phyloP scores from a whole-genome alignment of 2,888 invertebrate species.

The Acronicta alni region DNA sequence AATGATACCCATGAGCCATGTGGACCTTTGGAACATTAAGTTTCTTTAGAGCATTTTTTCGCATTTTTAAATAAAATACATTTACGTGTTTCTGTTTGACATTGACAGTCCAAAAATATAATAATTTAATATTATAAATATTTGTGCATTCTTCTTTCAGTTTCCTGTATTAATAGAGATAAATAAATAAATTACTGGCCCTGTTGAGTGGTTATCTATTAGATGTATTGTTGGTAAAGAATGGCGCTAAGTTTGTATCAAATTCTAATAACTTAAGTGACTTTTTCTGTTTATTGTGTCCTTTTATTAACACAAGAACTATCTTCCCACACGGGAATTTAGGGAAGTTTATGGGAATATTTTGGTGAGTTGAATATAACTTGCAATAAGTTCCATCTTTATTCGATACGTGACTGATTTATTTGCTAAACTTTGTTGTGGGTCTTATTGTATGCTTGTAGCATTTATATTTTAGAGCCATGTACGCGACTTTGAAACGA shows the following conservation, averaged over 20 bases:
- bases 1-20: too few species aligned
- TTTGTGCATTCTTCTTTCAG: too few species aligned
- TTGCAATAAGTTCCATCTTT: constrained; percentile 41
- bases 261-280: constrained; percentile 13
- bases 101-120: too few species aligned
- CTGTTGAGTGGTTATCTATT: too few species aligned
- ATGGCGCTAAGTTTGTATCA: neutral
- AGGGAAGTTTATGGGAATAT: constrained; percentile 21
- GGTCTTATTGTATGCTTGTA: constrained; percentile 15
- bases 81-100: too few species aligned
- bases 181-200: too few species aligned
- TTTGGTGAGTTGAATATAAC: constrained; percentile 17
- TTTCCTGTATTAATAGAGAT: too few species aligned
- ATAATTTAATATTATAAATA: too few species aligned
- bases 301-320: constrained; percentile 21
- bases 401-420: constrained; percentile 51
- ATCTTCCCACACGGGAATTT: constrained; percentile 19
- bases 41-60: too few species aligned
- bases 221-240: neutral
- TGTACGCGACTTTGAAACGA: neutral
- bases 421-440: constrained; percentile 45
- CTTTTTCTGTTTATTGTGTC: constrained; percentile 14
- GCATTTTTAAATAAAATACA: too few species aligned
- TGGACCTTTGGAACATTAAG: too few species aligned
- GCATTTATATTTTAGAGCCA: neutral